Evolutionary conservation across 1,140 invertebrate species (phyloP).

Genomic region (Euwallacea similis): DNA sequence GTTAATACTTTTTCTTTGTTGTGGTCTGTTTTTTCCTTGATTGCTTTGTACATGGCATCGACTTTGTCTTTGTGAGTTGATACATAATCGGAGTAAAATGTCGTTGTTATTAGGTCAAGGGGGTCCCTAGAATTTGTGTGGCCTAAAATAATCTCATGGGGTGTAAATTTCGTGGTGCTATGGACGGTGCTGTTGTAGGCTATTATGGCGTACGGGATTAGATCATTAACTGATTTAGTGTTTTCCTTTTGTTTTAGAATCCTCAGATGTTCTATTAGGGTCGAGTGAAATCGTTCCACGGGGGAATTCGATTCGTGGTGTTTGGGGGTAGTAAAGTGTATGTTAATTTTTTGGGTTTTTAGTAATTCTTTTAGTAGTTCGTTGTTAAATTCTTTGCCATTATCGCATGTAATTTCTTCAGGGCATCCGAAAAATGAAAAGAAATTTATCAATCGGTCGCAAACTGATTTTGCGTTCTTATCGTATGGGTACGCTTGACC

Average conservation of each 20-base stretch:
- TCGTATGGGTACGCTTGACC: slow-evolving; percentile 32
- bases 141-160: slow-evolving; percentile 19
- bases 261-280: slow-evolving; percentile 39
- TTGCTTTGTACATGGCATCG: slow-evolving; percentile 1
- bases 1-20: slow-evolving; percentile 19
- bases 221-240: slow-evolving; percentile 1
- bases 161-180: slow-evolving; percentile 17
- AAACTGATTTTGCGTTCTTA: slow-evolving; percentile 19
- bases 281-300: slow-evolving; percentile 16
- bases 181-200: slow-evolving; percentile 15
- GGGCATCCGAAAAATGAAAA: slow-evolving; percentile 38
- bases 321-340: slow-evolving; percentile 44
- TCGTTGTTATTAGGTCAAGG: slow-evolving; percentile 21
- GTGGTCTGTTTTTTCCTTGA: slow-evolving; percentile 6
- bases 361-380: too few species aligned
- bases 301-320: slow-evolving; percentile 36
- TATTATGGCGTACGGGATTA: slow-evolving; percentile 18
- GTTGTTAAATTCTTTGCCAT: slow-evolving; percentile 43
- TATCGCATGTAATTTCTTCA: slow-evolving; percentile 38
- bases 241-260: slow-evolving; percentile 41
- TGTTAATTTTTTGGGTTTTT: slow-evolving; percentile 12
- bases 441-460: slow-evolving; percentile 32
- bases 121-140: slow-evolving; percentile 18
- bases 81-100: slow-evolving; percentile 32
- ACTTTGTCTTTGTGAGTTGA: slow-evolving; percentile 16